Evolutionary conservation across 2,113 vertebrate genomes (phyloP).

Genomic region (Oenanthe melanoleuca): DNA sequence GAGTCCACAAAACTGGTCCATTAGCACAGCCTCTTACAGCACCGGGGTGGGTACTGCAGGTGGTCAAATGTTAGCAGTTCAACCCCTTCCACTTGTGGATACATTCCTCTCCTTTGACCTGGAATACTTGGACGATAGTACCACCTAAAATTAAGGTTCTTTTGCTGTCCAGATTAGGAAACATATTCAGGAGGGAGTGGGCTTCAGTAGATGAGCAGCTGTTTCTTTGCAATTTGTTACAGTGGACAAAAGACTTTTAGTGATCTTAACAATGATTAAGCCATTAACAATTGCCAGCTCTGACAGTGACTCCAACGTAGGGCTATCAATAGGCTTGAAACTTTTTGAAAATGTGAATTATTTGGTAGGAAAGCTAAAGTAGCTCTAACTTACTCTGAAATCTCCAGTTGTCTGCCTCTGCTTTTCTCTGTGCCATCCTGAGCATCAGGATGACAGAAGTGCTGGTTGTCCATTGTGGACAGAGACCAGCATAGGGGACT

Average conservation of each 20-base stretch:
- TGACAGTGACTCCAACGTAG: neutral
- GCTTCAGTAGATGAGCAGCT: neutral
- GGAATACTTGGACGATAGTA: neutral
- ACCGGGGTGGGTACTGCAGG: neutral
- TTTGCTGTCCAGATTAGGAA: neutral
- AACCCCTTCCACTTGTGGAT: neutral
- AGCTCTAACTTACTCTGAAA: neutral
- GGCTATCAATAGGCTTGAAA: neutral
- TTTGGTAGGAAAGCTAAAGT: neutral
- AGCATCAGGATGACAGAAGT: neutral
- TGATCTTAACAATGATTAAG: neutral
- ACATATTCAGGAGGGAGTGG: neutral
- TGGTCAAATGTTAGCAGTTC: neutral
- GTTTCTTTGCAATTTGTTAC: neutral
- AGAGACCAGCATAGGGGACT: neutral
- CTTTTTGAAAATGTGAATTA: neutral
- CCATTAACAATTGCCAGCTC: neutral
- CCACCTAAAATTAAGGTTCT: neutral
- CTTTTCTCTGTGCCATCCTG: neutral
- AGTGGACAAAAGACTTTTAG: neutral
- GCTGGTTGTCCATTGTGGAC: neutral
- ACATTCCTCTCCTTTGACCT: neutral
- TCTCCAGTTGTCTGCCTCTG: neutral
- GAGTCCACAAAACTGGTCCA: neutral
- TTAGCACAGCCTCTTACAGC: neutral